These are phyloP conservation scores for Cephus sareptanus DNA, from an alignment of 2,888 invertebrate species.

Conservation along the genomic window DNA sequence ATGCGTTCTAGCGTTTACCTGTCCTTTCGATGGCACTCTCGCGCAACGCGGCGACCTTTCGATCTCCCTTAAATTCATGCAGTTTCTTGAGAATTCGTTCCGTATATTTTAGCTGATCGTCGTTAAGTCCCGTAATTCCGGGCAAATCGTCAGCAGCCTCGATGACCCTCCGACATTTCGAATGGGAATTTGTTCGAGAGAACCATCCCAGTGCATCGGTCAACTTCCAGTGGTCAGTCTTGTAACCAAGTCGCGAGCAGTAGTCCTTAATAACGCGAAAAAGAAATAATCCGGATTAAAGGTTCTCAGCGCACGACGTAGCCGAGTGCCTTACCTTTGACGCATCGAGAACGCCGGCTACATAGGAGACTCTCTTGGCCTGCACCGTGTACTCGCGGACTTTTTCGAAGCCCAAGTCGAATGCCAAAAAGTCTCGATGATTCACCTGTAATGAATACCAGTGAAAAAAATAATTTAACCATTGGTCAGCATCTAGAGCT, in stretches of 20 bases:
- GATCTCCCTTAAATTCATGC: conserved; percentile 38
- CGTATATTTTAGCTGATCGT: conserved; percentile 39
- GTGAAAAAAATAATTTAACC: background rate
- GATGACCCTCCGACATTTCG: background rate
- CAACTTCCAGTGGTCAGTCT: conserved; percentile 40
- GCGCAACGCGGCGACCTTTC: conserved; percentile 32
- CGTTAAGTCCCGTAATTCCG: conserved; percentile 13
- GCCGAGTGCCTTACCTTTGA: background rate
- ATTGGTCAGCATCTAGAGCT: background rate
- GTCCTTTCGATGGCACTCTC: conserved; percentile 38
- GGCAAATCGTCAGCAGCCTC: conserved; percentile 5
- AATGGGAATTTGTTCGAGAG: background rate
- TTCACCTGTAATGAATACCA: conserved; percentile 33
- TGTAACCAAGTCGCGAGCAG: conserved; percentile 36
- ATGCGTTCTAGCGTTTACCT: conserved; percentile 17
- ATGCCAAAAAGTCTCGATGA: conserved; percentile 41
- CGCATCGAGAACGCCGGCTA: conserved; percentile 37
- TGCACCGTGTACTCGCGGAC: conserved; percentile 38
- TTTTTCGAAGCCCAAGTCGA: conserved; percentile 43
- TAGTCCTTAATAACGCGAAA: conserved; percentile 35
- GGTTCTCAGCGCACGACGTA: background rate
- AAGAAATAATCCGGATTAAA: background rate
- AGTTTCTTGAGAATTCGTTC: conserved; percentile 38
- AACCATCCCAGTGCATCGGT: background rate
- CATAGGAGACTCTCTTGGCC: conserved; percentile 37